These are phyloP conservation scores for Rhynchonycteris naso DNA, from an alignment of 2,797 vertebrate genomes.

Conservation along the genomic window DNA sequence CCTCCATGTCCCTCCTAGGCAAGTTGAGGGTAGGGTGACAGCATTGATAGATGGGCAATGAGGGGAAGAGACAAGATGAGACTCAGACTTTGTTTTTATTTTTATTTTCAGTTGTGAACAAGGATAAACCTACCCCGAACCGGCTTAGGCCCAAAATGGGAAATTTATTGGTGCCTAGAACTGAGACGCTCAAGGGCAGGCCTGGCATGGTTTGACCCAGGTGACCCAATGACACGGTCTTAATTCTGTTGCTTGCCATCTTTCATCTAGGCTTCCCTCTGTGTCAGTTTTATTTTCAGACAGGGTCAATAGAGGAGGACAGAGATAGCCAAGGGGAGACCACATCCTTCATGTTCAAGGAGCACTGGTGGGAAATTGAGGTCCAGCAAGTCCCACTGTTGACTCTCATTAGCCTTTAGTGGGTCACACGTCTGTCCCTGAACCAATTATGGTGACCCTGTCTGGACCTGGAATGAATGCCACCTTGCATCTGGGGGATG, in stretches of 20 bases:
- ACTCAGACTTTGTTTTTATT: background rate
- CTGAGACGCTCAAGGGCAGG: background rate
- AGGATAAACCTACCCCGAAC: background rate
- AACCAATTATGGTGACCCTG: background rate
- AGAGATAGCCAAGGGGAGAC: background rate
- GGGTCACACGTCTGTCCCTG: background rate
- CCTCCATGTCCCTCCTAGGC: background rate
- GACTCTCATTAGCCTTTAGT: background rate
- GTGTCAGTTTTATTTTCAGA: background rate
- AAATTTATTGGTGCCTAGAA: background rate
- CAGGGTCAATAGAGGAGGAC: background rate
- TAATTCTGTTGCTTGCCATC: background rate
- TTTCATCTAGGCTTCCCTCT: background rate
- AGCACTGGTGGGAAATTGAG: background rate
- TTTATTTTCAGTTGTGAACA: background rate
- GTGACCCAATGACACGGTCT: background rate
- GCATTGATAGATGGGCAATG: background rate
- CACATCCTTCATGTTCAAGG: background rate
- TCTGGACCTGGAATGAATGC: background rate
- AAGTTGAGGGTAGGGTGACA: background rate
- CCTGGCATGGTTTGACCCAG: background rate
- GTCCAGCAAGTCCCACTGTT: rapidly evolving
- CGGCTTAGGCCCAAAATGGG: background rate
- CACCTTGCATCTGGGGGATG: background rate
- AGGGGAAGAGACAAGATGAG: background rate